A percentile compares a stretch with the other conserved stretches of the same genome.
Conservation (phyloP, 2,113 vertebrate genomes). For the Vidua macroura region DNA sequence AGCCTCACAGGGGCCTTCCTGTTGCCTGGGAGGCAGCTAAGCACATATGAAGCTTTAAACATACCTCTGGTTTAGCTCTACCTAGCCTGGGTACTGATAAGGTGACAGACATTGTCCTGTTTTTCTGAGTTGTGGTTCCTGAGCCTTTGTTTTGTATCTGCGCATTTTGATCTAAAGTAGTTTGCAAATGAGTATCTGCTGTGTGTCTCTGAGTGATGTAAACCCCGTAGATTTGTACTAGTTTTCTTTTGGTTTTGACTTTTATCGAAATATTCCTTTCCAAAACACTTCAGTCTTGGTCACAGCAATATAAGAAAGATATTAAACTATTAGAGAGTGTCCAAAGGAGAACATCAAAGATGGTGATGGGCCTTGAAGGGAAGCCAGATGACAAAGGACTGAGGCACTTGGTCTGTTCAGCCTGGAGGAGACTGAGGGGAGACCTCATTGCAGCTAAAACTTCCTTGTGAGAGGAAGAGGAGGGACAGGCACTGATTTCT, state of each 20-base stretch:
- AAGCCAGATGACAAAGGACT: not conserved
- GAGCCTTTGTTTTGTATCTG: not conserved
- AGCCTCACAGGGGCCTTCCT: not conserved
- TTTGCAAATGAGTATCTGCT: not conserved
- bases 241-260: not conserved
- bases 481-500: not conserved
- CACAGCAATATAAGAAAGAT: not conserved
- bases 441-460: rapidly evolving
- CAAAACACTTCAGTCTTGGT: not conserved
- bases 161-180: not conserved
- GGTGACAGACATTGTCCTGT: not conserved
- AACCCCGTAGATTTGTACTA: not conserved
- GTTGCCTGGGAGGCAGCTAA: not conserved
- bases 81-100: not conserved
- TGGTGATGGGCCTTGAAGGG: not conserved
- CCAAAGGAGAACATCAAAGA: not conserved
- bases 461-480: not conserved
- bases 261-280: not conserved
- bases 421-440: not conserved
- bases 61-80: not conserved
- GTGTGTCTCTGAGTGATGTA: not conserved
- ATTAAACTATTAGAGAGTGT: not conserved
- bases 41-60: not conserved
- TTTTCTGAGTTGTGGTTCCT: not conserved
- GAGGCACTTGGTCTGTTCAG: not conserved